These are phyloP conservation scores for Antigone vipio DNA, from an alignment of 2,113 vertebrate species.

Conservation along the genomic window DNA sequence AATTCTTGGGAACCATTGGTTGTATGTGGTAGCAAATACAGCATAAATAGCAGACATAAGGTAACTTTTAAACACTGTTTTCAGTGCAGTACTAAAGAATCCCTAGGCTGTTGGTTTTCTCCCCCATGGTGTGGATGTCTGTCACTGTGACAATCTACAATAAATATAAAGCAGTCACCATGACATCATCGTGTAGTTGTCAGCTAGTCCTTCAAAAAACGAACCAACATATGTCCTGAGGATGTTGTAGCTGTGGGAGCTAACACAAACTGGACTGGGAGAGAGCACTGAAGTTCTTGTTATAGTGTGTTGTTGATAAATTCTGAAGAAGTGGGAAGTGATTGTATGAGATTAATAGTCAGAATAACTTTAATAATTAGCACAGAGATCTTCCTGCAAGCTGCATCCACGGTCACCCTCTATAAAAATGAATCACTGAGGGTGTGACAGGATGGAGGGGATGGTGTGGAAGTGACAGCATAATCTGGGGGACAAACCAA, in stretches of 20 bases:
- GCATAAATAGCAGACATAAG: background rate
- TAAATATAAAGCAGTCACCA: background rate
- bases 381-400: background rate
- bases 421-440: background rate
- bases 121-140: background rate
- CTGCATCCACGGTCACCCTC: background rate
- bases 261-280: background rate
- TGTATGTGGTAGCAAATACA: background rate
- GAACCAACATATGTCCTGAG: background rate
- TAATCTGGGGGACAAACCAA: background rate
- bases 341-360: background rate
- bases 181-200: background rate
- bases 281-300: background rate
- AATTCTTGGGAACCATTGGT: background rate
- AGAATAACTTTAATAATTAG: background rate
- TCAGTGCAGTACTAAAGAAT: background rate
- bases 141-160: background rate
- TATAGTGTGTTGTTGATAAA: background rate
- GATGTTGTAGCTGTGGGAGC: background rate
- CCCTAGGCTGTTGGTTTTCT: background rate
- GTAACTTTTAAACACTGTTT: background rate
- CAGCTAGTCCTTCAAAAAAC: background rate
- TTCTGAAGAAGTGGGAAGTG: background rate
- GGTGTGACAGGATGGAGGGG: background rate
- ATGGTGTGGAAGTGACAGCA: background rate